Conservation (phyloP, 2,888 invertebrate genomes). For the Coenonympha arcania region DNA sequence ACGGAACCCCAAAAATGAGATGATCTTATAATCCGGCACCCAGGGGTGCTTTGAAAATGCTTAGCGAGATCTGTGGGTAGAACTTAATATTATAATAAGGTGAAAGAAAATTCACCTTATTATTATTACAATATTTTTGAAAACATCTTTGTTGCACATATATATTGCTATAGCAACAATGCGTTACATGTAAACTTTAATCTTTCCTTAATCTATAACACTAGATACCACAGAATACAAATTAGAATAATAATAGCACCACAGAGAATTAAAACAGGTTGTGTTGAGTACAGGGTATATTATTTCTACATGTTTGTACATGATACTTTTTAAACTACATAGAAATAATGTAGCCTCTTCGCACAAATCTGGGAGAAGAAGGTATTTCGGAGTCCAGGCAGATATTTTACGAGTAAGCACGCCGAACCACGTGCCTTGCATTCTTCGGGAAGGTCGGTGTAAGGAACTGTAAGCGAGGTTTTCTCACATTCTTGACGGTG, state of each 20-base stretch:
- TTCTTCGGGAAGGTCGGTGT: neutral
- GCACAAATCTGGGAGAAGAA: neutral
- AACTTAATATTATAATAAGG: neutral
- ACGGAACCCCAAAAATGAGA: constrained; percentile 2
- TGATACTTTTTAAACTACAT: too few species aligned
- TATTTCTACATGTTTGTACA: too few species aligned
- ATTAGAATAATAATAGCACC: too few species aligned
- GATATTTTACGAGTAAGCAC: neutral
- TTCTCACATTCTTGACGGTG: constrained; percentile 1
- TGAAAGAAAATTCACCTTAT: constrained; percentile 3
- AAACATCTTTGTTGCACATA: too few species aligned
- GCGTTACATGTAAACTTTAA: too few species aligned
- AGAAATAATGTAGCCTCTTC: too few species aligned
- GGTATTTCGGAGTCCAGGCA: neutral
- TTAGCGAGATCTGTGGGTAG: neutral
- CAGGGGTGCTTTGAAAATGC: constrained; percentile 1
- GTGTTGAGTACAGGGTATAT: too few species aligned
- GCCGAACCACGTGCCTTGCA: neutral
- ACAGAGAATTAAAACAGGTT: too few species aligned
- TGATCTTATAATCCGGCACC: constrained; percentile 5
- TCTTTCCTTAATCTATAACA: too few species aligned
- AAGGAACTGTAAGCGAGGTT: neutral
- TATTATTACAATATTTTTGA: too few species aligned
- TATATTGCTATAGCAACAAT: too few species aligned
- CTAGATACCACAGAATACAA: too few species aligned